Percentiles rank a stretch among this genome's conserved stretches.
phyloP scores from a whole-genome alignment of 1,140 invertebrate genomes.

The Pararge aegeria region DNA sequence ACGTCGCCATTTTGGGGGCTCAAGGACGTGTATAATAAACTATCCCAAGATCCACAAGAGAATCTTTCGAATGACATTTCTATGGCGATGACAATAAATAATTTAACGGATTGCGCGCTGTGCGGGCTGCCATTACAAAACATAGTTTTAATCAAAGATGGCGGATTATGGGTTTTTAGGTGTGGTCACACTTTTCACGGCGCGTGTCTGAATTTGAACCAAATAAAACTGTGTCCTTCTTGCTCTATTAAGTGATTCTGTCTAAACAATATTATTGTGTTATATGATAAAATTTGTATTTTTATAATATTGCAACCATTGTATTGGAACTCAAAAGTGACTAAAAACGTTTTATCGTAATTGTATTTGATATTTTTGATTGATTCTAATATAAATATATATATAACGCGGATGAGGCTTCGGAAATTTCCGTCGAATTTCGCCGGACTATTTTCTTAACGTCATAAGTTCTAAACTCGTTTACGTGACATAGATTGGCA shows the following conservation, averaged over 20 bases:
- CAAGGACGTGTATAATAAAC: conserved; percentile 41
- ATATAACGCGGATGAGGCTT: too few relatives aligned
- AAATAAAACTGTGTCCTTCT: conserved; percentile 72
- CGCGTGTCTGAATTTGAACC: conserved; percentile 69
- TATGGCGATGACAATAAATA: conserved; percentile 44
- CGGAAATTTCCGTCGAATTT: too few relatives aligned
- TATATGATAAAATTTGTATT: neutral
- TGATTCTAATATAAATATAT: too few relatives aligned
- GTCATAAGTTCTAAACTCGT: too few relatives aligned
- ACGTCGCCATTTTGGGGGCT: conserved; percentile 70
- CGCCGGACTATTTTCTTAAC: too few relatives aligned
- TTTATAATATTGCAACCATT: neutral
- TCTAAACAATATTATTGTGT: neutral
- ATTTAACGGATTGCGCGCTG: conserved; percentile 58
- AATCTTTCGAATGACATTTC: conserved; percentile 47
- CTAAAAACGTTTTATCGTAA: too few relatives aligned
- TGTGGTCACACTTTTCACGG: conserved; percentile 76
- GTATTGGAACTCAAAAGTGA: too few relatives aligned
- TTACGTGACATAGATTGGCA: too few relatives aligned
- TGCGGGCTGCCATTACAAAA: conserved; percentile 74
- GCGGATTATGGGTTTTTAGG: conserved; percentile 74
- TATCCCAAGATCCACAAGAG: conserved; percentile 22
- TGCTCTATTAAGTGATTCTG: conserved; percentile 42
- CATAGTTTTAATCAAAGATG: conserved; percentile 70
- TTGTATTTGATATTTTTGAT: too few relatives aligned